These are phyloP conservation scores for Malthinus seriepunctatus DNA, from an alignment of 2,888 invertebrate species.

Conservation along the genomic window DNA sequence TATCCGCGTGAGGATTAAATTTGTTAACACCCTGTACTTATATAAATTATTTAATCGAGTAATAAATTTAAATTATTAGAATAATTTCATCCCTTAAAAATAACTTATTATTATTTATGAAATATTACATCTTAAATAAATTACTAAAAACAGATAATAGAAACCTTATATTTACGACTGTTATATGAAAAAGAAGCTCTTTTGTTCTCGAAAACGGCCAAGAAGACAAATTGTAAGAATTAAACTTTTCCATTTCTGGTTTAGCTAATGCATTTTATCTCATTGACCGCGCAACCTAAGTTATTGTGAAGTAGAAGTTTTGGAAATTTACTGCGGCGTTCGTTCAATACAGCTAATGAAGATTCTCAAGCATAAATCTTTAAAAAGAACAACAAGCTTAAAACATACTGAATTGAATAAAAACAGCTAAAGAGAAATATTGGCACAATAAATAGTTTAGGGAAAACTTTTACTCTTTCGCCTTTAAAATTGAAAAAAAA, in stretches of 20 bases:
- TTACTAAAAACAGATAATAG: too few relatives aligned
- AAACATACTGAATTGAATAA: conserved; percentile 26
- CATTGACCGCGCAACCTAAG: conserved; percentile 50
- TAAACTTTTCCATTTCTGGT: conserved; percentile 50
- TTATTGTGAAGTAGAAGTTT: conserved; percentile 49
- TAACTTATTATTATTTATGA: too few relatives aligned
- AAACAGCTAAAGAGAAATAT: conserved; percentile 9
- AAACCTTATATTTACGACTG: too few relatives aligned
- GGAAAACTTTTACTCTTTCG: background rate
- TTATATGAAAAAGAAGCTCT: background rate
- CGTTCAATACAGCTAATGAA: conserved; percentile 55
- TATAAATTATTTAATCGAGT: too few relatives aligned
- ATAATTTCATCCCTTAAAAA: too few relatives aligned
- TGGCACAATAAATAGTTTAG: conserved; percentile 11
- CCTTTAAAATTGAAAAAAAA: background rate
- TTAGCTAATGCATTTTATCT: conserved; percentile 51
- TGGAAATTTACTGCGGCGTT: conserved; percentile 51
- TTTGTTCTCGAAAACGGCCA: conserved; percentile 7
- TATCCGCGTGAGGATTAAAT: too few relatives aligned
- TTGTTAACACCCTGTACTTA: too few relatives aligned
- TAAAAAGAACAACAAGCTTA: conserved; percentile 32
- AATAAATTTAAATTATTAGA: too few relatives aligned
- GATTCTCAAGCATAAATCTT: conserved; percentile 50
- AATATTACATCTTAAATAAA: too few relatives aligned
- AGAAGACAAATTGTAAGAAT: conserved; percentile 48